Conservation (phyloP, 2,797 vertebrate species). For the Micropoecilia bifurca region DNA sequence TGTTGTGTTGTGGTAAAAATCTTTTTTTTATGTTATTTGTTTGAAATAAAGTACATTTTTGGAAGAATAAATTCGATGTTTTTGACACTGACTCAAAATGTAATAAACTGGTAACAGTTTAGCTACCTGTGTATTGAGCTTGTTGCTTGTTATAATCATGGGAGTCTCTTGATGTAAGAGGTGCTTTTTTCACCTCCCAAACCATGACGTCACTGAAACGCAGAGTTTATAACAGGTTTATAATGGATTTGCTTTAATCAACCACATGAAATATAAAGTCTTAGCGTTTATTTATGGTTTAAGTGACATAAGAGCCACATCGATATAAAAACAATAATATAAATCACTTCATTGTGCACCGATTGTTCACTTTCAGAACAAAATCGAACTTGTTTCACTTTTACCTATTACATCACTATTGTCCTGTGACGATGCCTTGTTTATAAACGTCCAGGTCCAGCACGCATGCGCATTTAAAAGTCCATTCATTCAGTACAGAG, state of each 20-base stretch:
- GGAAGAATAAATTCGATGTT: not conserved
- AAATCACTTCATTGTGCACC: not conserved
- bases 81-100: not conserved
- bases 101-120: not conserved
- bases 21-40: too few relatives aligned
- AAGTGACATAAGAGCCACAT: not conserved
- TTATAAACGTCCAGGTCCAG: constrained; percentile 84
- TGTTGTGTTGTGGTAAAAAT: too few relatives aligned
- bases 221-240: not conserved
- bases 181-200: constrained; percentile 90
- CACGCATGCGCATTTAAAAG: constrained; percentile 87
- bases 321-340: not conserved
- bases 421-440: constrained; percentile 91
- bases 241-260: not conserved
- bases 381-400: not conserved
- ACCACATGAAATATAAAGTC: not conserved
- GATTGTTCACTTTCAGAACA: not conserved
- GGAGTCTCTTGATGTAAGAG: constrained; percentile 82
- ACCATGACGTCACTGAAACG: constrained; percentile 88
- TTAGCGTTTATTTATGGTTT: not conserved
- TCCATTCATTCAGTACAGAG: constrained; percentile 93
- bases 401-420: constrained; percentile 49
- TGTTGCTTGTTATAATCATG: constrained; percentile 44
- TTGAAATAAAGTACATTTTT: too few relatives aligned
- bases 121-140: constrained; percentile 58